Conservation (phyloP, 2,888 invertebrate genomes). For the Phoronis australis region DNA sequence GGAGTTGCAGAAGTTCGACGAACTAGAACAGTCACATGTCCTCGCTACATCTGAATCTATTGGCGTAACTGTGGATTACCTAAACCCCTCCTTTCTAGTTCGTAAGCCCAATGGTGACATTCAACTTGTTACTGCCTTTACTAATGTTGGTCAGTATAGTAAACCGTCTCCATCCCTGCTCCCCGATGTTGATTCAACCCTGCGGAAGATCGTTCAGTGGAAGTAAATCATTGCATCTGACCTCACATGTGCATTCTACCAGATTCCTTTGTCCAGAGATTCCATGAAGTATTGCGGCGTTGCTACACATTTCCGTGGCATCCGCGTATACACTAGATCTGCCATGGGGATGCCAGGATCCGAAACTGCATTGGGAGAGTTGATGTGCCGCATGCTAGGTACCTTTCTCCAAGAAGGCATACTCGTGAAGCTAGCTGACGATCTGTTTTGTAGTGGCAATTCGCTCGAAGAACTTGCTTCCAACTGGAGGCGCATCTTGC, state of each 20-base stretch:
- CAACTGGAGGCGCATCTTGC: slow-evolving; percentile 9
- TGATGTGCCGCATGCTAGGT: slow-evolving; percentile 20
- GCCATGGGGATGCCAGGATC: slow-evolving; percentile 28
- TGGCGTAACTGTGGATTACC: slow-evolving; percentile 17
- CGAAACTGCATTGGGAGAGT: slow-evolving; percentile 22
- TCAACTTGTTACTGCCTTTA: slow-evolving; percentile 10
- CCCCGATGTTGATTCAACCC: slow-evolving; percentile 10
- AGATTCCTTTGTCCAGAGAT: slow-evolving; percentile 17
- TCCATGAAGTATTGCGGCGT: slow-evolving; percentile 26
- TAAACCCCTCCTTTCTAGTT: slow-evolving; percentile 25
- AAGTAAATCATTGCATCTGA: slow-evolving; percentile 20
- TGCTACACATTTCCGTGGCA: slow-evolving; percentile 19
- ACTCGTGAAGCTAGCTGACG: slow-evolving; percentile 16
- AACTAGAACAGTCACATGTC: no score
- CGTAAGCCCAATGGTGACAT: no score
- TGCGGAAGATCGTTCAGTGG: slow-evolving; percentile 17
- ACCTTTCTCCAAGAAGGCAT: slow-evolving; percentile 9
- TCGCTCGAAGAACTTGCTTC: slow-evolving; percentile 1
- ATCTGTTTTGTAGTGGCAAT: slow-evolving; percentile 10
- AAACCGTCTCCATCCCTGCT: slow-evolving; percentile 13
- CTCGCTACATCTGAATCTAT: slow-evolving; percentile 20
- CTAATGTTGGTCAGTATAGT: slow-evolving; percentile 9
- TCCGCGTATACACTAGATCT: slow-evolving; percentile 20
- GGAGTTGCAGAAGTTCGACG: no score
- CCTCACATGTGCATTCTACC: slow-evolving; percentile 19